Percentiles rank a stretch among this genome's conserved stretches.
Conservation (phyloP, 2,797 vertebrate genomes). For the Channallabes apus region DNA sequence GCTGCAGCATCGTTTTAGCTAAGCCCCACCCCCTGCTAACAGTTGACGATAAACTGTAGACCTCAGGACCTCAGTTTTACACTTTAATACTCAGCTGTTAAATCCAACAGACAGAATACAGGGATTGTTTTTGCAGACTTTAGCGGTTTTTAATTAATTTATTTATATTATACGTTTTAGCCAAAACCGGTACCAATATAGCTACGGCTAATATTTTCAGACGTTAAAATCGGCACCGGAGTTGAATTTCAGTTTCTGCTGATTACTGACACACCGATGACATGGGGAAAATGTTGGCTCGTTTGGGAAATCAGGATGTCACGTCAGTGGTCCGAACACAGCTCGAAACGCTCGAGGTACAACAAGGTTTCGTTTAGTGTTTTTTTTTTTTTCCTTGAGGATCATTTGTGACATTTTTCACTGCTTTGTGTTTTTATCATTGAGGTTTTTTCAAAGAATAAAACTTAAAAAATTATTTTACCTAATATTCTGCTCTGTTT, state of each 20-base stretch:
- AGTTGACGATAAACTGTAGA: neutral
- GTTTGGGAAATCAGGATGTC: neutral
- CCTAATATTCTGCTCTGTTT: neutral
- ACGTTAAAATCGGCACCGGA: neutral
- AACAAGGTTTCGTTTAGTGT: too few species aligned
- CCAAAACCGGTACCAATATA: neutral
- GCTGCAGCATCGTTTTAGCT: neutral
- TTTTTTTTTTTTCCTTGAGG: neutral
- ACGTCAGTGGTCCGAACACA: neutral
- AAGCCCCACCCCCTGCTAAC: neutral
- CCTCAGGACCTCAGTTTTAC: neutral
- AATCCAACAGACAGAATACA: neutral
- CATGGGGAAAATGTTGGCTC: neutral
- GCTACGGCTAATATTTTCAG: neutral
- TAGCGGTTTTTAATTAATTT: neutral
- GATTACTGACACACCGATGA: neutral
- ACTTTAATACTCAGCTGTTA: neutral
- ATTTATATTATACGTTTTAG: neutral
- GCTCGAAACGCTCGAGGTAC: neutral
- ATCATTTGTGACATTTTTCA: neutral
- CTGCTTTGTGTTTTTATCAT: conserved; percentile 5
- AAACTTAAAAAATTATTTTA: conserved; percentile 14
- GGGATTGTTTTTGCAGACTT: neutral
- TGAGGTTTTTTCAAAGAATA: conserved; percentile 30
- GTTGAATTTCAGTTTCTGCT: neutral